These are phyloP conservation scores for Schizotus pectinicornis DNA, from an alignment of 2,888 invertebrate genomes.

Conservation along the genomic window DNA sequence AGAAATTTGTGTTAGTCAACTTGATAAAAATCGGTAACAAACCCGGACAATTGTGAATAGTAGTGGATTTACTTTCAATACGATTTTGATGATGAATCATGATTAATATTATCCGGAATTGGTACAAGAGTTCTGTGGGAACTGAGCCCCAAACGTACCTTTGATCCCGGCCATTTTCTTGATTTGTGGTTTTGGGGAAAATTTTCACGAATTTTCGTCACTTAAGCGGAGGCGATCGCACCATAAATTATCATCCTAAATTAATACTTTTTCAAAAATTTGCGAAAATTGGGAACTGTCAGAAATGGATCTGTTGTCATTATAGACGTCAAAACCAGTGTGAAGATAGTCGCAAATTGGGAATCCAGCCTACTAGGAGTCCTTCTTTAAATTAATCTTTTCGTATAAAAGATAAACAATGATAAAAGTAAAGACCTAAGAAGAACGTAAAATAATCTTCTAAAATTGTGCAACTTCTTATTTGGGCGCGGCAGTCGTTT, in stretches of 20 bases:
- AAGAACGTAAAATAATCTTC: no score
- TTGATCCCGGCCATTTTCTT: slow-evolving; percentile 29
- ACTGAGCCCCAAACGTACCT: slow-evolving; percentile 20
- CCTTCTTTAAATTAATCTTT: no score
- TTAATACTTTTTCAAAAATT: slow-evolving; percentile 4
- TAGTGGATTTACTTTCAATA: no score
- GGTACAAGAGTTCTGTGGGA: slow-evolving; percentile 8
- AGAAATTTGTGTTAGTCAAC: slow-evolving; percentile 9
- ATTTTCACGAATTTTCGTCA: slow-evolving; percentile 1
- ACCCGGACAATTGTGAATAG: background rate
- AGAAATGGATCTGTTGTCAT: background rate
- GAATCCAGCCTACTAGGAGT: no score
- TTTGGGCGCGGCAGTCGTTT: no score
- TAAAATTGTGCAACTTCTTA: no score
- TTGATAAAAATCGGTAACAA: background rate
- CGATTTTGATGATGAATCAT: slow-evolving; percentile 16
- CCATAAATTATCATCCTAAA: no score
- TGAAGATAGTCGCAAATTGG: background rate
- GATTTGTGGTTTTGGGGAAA: background rate
- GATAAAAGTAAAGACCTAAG: no score
- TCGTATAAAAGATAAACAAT: no score
- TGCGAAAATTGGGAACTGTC: background rate
- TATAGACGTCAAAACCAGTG: background rate
- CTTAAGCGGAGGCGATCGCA: no score
- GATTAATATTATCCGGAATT: slow-evolving; percentile 15